phyloP scores from a whole-genome alignment of 2,113 vertebrate species.

The Sitta europaea region DNA sequence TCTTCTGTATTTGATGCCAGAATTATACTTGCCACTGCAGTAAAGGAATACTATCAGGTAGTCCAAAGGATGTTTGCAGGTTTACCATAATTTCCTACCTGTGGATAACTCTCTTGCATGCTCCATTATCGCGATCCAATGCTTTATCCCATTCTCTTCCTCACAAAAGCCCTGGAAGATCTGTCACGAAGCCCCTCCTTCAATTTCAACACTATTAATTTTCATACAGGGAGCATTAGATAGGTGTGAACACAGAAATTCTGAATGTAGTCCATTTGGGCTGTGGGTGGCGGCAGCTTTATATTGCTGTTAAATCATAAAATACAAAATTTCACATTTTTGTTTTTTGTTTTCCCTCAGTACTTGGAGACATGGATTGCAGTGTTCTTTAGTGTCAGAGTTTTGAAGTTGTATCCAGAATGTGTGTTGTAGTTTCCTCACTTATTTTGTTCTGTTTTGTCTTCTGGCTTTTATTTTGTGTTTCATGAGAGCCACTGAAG shows the following conservation, averaged over 20 bases:
- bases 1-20: neutral
- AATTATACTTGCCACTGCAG: neutral
- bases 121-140: neutral
- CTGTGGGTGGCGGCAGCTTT: neutral
- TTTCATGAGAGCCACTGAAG: neutral
- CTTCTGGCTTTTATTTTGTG: neutral
- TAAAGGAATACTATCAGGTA: neutral
- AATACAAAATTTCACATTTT: neutral
- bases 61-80: neutral
- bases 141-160: neutral
- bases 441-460: neutral
- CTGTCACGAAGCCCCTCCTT: neutral
- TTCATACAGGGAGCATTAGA: neutral
- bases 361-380: neutral
- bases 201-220: neutral
- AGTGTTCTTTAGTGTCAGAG: neutral
- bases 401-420: neutral
- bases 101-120: neutral
- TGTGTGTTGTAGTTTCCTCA: neutral
- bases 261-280: neutral
- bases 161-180: neutral
- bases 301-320: neutral
- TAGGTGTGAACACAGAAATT: neutral
- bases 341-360: neutral
- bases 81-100: neutral